These are phyloP conservation scores for Passer montanus DNA, from an alignment of 2,113 vertebrate genomes.

Conservation along the genomic window DNA sequence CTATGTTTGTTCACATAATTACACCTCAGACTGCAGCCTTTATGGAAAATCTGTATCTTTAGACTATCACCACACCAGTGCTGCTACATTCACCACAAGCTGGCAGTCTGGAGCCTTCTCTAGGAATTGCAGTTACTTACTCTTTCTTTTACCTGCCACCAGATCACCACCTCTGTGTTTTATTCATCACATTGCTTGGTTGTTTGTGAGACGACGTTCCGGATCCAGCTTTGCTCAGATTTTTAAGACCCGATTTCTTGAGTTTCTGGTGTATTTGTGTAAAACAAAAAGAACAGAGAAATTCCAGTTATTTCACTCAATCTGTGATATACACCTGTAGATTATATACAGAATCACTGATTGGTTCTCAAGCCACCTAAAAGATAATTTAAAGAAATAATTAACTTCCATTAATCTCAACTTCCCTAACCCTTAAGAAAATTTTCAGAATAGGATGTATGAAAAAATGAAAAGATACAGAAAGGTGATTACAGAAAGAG, in stretches of 20 bases:
- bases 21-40: neutral
- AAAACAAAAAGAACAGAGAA: neutral
- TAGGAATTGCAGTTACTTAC: neutral
- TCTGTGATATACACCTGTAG: neutral
- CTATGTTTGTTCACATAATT: neutral
- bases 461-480: neutral
- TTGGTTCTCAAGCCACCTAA: neutral
- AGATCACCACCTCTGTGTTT: neutral
- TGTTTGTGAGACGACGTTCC: neutral
- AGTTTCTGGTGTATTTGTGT: rapidly evolving
- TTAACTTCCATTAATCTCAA: neutral
- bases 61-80: neutral
- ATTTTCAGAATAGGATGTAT: neutral
- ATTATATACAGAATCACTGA: neutral
- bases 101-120: slow-evolving; percentile 2
- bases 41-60: neutral
- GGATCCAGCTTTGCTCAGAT: neutral
- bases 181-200: neutral
- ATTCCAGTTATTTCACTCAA: neutral
- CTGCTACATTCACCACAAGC: slow-evolving; percentile 20
- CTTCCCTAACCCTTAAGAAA: neutral
- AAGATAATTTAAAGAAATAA: neutral
- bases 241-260: neutral
- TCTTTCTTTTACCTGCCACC: neutral
- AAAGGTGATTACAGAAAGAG: neutral